phyloP scores from a whole-genome alignment of 37 sponge, comb jelly and placozoan species.

The Hormiphora californensis region DNA sequence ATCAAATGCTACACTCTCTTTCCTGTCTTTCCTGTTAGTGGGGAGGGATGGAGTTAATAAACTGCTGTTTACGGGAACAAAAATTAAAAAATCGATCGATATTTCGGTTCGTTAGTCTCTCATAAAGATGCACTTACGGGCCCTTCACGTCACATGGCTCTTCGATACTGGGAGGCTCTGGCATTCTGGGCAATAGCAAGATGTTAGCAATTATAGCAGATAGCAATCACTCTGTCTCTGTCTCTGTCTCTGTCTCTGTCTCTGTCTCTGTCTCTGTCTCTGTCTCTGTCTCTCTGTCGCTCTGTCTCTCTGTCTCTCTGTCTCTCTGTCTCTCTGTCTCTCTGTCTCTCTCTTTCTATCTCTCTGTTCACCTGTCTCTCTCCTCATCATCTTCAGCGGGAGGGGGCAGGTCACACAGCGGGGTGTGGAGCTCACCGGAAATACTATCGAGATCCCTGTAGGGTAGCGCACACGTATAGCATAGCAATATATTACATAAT shows the following conservation, averaged over 20 bases:
- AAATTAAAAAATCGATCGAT: not conserved
- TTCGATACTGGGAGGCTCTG: slow-evolving; percentile 32
- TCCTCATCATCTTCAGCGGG: slow-evolving; percentile 47
- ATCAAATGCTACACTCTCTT: not conserved
- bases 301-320: no score
- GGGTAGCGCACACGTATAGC: no score
- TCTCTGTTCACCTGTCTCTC: no score
- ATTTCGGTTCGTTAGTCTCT: not conserved
- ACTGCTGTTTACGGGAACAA: no score
- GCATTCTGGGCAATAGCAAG: slow-evolving; percentile 21
- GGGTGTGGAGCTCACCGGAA: slow-evolving; percentile 38
- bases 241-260: no score
- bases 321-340: no score
- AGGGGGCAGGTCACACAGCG: slow-evolving; percentile 46
- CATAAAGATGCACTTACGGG: not conserved
- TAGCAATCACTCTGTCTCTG: no score
- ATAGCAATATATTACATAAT: no score
- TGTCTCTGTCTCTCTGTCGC: no score
- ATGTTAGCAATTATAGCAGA: not conserved
- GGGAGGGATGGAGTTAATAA: no score
- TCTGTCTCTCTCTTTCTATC: no score
- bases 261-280: no score
- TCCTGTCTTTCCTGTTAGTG: not conserved
- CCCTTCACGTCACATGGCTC: not conserved
- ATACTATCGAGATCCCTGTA: slow-evolving; percentile 10